Conservation (phyloP, 2,888 invertebrate genomes). For the Erebia epiphron region DNA sequence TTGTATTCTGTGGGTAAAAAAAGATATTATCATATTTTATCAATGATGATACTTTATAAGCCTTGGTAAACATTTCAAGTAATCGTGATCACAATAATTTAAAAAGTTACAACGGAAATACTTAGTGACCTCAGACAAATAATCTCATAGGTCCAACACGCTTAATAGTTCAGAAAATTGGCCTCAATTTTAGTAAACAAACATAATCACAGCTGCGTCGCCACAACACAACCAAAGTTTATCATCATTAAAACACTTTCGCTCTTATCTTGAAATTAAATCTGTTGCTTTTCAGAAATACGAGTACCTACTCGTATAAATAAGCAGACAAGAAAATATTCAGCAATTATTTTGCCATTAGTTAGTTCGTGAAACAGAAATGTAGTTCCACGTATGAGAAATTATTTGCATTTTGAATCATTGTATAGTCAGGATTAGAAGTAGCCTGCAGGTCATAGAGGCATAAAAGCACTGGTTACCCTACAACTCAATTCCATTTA, state of each 20-base stretch:
- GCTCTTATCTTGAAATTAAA: constrained; percentile 43
- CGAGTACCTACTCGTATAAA: not conserved
- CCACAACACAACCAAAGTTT: not conserved
- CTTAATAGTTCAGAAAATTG: too few species aligned
- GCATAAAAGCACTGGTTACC: too few species aligned
- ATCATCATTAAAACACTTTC: constrained; percentile 33
- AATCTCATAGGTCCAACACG: too few species aligned
- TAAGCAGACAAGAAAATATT: constrained; percentile 44
- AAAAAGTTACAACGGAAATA: too few species aligned
- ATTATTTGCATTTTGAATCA: constrained; percentile 9
- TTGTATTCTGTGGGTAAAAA: too few species aligned
- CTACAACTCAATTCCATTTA: too few species aligned
- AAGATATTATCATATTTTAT: too few species aligned
- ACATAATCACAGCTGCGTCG: not conserved
- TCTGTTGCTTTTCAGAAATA: constrained; percentile 40
- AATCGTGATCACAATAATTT: too few species aligned
- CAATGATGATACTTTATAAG: too few species aligned
- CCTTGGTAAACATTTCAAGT: too few species aligned
- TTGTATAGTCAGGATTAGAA: not conserved
- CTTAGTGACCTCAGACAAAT: too few species aligned
- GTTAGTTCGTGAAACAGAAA: constrained; percentile 25
- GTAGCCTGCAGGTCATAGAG: too few species aligned
- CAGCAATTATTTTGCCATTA: constrained; percentile 52
- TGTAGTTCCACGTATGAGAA: constrained; percentile 13
- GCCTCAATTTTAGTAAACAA: not conserved